Evolutionary conservation across 2,113 vertebrate genomes (phyloP).

Genomic region (Thalassarche chlororhynchos): DNA sequence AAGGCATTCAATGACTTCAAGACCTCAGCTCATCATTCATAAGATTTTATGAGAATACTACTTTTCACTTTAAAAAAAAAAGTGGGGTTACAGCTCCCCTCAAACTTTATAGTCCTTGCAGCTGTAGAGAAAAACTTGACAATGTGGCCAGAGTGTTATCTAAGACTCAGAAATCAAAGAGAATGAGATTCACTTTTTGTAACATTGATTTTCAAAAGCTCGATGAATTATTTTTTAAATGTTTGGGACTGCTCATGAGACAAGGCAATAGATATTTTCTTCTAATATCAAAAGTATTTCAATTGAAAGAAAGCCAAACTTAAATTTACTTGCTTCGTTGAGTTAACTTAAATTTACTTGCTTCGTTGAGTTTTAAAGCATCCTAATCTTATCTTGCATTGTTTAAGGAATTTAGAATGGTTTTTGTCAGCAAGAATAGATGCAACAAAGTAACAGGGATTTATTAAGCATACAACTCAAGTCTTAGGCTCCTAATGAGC

Average conservation of each 20-base stretch:
- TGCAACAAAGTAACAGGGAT: background rate
- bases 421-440: background rate
- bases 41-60: background rate
- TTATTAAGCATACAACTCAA: background rate
- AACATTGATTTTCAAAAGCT: background rate
- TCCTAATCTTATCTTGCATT: background rate
- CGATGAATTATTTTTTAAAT: background rate
- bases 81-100: rapidly evolving
- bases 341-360: background rate
- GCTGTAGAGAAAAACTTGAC: background rate
- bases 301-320: background rate
- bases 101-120: background rate
- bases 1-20: background rate
- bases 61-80: background rate
- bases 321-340: background rate
- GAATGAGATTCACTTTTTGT: background rate
- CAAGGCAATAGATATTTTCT: background rate
- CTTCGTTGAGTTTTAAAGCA: background rate
- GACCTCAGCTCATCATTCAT: background rate
- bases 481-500: background rate
- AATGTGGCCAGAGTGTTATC: background rate
- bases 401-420: background rate
- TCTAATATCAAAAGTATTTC: background rate
- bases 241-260: background rate
- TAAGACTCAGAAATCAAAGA: background rate